Conservation (phyloP, 2,888 invertebrate genomes). For the Apamea sordens region DNA sequence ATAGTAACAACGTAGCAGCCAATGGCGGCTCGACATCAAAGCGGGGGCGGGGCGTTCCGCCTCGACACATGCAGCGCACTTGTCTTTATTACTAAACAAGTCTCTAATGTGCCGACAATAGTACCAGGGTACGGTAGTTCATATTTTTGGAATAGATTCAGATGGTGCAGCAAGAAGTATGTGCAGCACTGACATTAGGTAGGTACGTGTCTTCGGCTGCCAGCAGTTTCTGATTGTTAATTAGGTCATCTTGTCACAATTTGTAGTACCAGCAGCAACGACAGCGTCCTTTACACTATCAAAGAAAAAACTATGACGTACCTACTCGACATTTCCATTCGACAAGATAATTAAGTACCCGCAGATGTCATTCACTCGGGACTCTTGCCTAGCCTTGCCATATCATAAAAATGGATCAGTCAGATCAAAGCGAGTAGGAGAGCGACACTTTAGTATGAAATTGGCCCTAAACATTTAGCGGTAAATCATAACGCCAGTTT, state of each 20-base stretch:
- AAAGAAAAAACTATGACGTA: neutral
- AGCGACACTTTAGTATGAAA: conserved; percentile 9
- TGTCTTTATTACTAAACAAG: conserved; percentile 43
- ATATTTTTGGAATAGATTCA: neutral
- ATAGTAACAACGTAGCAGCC: conserved; percentile 29
- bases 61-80: conserved; percentile 53
- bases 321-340: neutral
- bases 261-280: neutral
- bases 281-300: neutral
- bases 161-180: neutral
- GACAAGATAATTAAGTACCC: neutral
- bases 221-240: neutral
- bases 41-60: conserved; percentile 57
- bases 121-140: neutral
- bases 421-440: conserved; percentile 4
- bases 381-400: too few relatives aligned
- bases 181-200: neutral
- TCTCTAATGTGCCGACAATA: conserved; percentile 1
- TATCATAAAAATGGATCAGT: neutral
- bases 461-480: conserved; percentile 17
- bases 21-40: conserved; percentile 49
- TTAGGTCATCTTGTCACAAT: neutral
- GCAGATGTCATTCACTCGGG: neutral
- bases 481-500: conserved; percentile 19
- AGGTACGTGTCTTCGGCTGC: neutral